Conservation (phyloP, 2,888 invertebrate species). For the Ptychoptera contaminata region DNA sequence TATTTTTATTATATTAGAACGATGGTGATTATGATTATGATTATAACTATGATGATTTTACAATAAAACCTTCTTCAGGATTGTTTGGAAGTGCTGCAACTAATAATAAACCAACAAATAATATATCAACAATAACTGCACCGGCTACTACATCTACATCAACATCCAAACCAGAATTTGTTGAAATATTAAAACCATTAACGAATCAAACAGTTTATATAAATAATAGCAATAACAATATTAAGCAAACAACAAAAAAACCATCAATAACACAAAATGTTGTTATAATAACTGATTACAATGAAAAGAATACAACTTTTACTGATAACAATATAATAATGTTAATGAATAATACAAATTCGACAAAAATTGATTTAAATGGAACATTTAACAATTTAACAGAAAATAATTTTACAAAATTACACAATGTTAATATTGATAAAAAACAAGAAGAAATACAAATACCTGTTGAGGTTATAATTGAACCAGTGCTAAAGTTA, state of each 20-base stretch:
- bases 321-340: too few relatives aligned
- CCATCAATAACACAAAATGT: neutral
- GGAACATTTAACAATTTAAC: too few relatives aligned
- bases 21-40: constrained; percentile 2
- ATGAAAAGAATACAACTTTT: neutral
- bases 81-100: neutral
- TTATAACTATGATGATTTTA: constrained; percentile 2
- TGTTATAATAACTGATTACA: neutral
- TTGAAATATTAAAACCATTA: neutral
- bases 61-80: constrained; percentile 2
- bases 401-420: too few relatives aligned
- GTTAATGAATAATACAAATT: too few relatives aligned
- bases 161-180: neutral
- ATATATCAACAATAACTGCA: neutral
- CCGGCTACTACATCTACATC: neutral
- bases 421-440: too few relatives aligned
- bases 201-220: neutral
- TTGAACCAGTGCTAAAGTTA: constrained; percentile 5
- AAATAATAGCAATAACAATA: neutral
- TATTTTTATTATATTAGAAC: neutral
- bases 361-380: too few relatives aligned
- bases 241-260: neutral
- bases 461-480: constrained; percentile 8
- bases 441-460: neutral
- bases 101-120: too few relatives aligned